A percentile compares a stretch with the other conserved stretches of the same genome.
Evolutionary conservation across 64 coral and sea anemone species (phyloP).

Genomic region (Platygyra sinensis): DNA sequence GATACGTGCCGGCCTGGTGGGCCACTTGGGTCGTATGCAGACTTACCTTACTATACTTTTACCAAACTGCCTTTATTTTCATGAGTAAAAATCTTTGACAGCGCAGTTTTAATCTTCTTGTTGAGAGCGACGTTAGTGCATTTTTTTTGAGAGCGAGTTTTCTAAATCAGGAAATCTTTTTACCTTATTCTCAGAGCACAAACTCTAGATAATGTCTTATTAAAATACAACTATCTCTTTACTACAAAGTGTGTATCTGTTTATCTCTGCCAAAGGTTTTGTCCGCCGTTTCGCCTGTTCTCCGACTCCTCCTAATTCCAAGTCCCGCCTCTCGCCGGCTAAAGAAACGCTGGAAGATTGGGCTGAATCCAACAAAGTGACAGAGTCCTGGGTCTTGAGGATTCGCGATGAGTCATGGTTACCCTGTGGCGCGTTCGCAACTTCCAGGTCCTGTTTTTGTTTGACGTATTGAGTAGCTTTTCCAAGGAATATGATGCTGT

Average conservation of each 20-base stretch:
- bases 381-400: slow-evolving; percentile 16
- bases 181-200: not conserved
- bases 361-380: slow-evolving; percentile 41
- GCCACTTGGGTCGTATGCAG: too few relatives aligned
- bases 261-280: slow-evolving; percentile 88
- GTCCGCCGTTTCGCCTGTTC: slow-evolving; percentile 29
- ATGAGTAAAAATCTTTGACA: too few relatives aligned
- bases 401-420: not conserved
- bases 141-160: too few relatives aligned
- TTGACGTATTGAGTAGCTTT: slow-evolving; percentile 83
- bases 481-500: slow-evolving; percentile 97
- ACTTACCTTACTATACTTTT: too few relatives aligned
- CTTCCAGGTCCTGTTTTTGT: slow-evolving; percentile 65
- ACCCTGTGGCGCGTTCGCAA: not conserved
- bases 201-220: not conserved
- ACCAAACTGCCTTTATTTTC: too few relatives aligned
- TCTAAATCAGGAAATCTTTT: not conserved
- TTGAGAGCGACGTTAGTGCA: too few relatives aligned
- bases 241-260: slow-evolving; percentile 95
- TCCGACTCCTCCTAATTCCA: not conserved
- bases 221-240: slow-evolving; percentile 90
- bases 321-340: not conserved
- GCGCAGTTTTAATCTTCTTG: too few relatives aligned
- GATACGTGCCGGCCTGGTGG: too few relatives aligned
- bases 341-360: slow-evolving; percentile 15